Conservation (phyloP, 2,888 invertebrate species). For the Parthenolecanium corni region DNA sequence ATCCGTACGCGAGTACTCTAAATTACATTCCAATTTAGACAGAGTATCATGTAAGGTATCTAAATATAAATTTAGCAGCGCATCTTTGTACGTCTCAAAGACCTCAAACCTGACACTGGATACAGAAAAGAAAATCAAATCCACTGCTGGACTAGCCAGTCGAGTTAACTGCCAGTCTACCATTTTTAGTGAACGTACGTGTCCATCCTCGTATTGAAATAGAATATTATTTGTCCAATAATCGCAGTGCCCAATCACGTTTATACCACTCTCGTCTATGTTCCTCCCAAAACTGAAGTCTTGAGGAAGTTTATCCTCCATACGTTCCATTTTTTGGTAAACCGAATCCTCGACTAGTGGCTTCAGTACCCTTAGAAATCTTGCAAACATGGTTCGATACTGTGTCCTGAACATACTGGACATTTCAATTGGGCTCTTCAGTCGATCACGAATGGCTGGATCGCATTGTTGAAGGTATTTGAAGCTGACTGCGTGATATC, state of each 20-base stretch:
- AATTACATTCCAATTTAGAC: conserved; percentile 6
- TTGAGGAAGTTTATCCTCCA: too few relatives aligned
- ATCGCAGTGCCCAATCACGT: conserved; percentile 16
- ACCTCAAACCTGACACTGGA: conserved; percentile 25
- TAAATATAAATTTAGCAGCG: conserved; percentile 12
- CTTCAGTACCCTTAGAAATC: too few relatives aligned
- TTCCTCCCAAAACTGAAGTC: too few relatives aligned
- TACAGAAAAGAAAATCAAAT: conserved; percentile 30
- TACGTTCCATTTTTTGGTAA: too few relatives aligned
- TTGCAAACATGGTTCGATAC: too few relatives aligned
- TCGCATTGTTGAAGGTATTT: background rate
- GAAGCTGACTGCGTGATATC: conserved; percentile 4
- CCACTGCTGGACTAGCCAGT: conserved; percentile 19
- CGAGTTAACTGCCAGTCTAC: conserved; percentile 1
- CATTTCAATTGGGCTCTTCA: too few relatives aligned
- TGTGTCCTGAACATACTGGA: too few relatives aligned
- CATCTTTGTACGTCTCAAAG: conserved; percentile 3
- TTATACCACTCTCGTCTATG: background rate
- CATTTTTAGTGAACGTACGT: background rate
- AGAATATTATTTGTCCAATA: conserved; percentile 24
- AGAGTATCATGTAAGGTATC: conserved; percentile 19
- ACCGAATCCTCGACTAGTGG: background rate
- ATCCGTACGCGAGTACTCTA: background rate
- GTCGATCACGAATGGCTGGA: too few relatives aligned
- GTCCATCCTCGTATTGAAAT: conserved; percentile 8